Base-by-base conservation (phyloP, 2,113 vertebrate species). In the Gopherus evgoodei region DNA sequence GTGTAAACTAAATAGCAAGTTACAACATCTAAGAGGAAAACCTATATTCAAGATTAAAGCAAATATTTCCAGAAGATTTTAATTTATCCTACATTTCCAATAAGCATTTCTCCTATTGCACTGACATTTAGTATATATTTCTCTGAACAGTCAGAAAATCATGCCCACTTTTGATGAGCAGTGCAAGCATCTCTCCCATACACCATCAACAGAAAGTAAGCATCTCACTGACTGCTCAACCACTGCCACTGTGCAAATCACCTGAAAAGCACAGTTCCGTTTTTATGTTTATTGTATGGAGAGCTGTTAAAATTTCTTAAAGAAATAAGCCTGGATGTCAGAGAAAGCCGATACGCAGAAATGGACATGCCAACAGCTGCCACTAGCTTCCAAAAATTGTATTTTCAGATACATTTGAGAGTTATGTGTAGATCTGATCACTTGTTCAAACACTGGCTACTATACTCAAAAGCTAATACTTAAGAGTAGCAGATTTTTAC, bases 391-490 rank as follows among this genome's bases (percentile, higher is more conserved):
- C 29, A 62, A 62, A 62, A 62, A 62, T 31, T 62, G 59, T 62
- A 13, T 62, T 62, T 62, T 35, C 13, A 62, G 29, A 62, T 62
- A 35, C 29, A 62, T 16, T 31, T 83, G 84, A 87, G 91, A 62
- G 82, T 53, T 93, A 92, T 85, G 81, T 92, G 78, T 86, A 94
- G 92, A 95, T 95, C 87, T 57, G 93, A 93, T 94, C 90, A 84
- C 91, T 94, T 96, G 89, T 93, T 97, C 93, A 94, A 96, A 93
- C 95, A 95, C 84, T 93, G 92, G 81, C 89, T 90, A 54, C 4
- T 91, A 42, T 93, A 88, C 65, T 96, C 90, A 96, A 65, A 35
- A 97, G 88, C 96, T 91, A 96, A 94, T 86, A 85, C 19, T 91
- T 49, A 80, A 94, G 86, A 84, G 95, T 91, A 94, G 92, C 92